phyloP scores from a whole-genome alignment of 2,888 invertebrate species.

The Geotrupes spiniger region DNA sequence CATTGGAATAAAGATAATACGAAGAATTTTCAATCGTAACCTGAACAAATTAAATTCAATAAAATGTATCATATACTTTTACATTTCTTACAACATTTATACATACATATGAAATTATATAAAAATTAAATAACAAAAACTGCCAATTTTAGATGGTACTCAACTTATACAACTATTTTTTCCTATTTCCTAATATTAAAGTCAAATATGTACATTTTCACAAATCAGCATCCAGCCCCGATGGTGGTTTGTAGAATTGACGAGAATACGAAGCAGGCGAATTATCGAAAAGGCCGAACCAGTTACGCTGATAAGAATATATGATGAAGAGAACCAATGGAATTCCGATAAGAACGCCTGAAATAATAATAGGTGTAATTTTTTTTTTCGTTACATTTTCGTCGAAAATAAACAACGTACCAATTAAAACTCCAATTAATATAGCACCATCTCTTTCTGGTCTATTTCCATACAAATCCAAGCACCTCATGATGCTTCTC shows the following conservation, averaged over 20 bases:
- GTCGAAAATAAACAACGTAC: too few species aligned
- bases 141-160: too few species aligned
- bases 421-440: constrained; percentile 67
- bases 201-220: not conserved
- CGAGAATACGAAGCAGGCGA: constrained; percentile 63
- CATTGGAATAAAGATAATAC: too few species aligned
- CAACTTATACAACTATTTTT: too few species aligned
- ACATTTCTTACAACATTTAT: too few species aligned
- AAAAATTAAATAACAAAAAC: too few species aligned
- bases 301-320: constrained; percentile 62
- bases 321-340: constrained; percentile 62
- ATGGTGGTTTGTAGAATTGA: constrained; percentile 64
- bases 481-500: constrained; percentile 62
- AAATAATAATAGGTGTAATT: constrained; percentile 23
- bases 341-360: constrained; percentile 65
- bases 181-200: too few species aligned
- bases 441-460: constrained; percentile 69
- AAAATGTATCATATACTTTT: too few species aligned
- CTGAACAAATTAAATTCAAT: too few species aligned
- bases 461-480: constrained; percentile 61
- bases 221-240: constrained; percentile 13
- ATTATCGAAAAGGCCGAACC: constrained; percentile 58
- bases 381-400: too few species aligned
- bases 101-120: too few species aligned
- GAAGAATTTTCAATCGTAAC: too few species aligned